Percentiles rank a stretch among this genome's conserved stretches.
These are phyloP conservation scores for Nesogale talazaci DNA, from an alignment of 2,113 vertebrate species.

Conservation along the genomic window DNA sequence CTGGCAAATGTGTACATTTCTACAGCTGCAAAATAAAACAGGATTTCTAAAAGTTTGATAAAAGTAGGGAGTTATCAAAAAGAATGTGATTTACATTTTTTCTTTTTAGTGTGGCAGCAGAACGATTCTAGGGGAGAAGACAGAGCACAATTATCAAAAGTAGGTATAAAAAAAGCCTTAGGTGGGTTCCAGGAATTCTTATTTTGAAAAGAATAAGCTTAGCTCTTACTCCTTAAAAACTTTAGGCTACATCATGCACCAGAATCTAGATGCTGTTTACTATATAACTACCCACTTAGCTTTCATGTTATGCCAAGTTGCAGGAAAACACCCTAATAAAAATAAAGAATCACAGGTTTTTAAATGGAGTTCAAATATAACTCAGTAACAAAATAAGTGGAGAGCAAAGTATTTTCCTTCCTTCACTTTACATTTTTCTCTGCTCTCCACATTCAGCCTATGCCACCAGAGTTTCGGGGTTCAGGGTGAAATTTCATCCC, in stretches of 20 bases:
- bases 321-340: not conserved
- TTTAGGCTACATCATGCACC: not conserved
- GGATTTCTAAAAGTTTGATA: constrained; percentile 26
- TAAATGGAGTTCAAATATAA: constrained; percentile 15
- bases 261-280: not conserved
- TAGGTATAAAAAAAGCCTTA: constrained; percentile 31
- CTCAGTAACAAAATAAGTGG: not conserved
- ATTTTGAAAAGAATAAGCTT: not conserved
- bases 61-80: not conserved
- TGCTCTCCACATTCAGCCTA: not conserved
- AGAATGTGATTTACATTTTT: no score
- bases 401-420: not conserved
- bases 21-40: not conserved
- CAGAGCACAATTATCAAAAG: not conserved
- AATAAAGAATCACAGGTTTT: constrained; percentile 34
- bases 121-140: not conserved
- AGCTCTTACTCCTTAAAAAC: constrained; percentile 9
- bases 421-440: not conserved
- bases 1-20: not conserved
- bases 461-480: not conserved
- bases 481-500: not conserved
- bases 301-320: constrained; percentile 30
- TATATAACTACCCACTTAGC: not conserved
- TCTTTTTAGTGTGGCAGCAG: not conserved
- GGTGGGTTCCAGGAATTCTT: not conserved